These are phyloP conservation scores for Ariolimax columbianus DNA, from an alignment of 2,888 invertebrate species.

Conservation along the genomic window DNA sequence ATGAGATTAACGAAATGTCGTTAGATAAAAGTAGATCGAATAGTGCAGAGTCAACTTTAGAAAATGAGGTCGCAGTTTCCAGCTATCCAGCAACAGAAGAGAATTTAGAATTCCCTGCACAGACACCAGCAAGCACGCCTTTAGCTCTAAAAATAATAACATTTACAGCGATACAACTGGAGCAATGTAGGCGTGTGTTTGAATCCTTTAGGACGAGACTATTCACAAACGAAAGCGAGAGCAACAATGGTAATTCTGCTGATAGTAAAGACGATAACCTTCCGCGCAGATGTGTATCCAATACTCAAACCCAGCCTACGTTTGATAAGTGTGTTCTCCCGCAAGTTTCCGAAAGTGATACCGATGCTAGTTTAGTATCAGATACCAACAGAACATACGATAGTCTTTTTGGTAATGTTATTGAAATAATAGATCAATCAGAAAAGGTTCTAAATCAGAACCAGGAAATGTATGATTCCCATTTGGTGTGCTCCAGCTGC, in stretches of 20 bases:
- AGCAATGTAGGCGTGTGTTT: constrained; percentile 1
- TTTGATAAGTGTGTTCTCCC: neutral
- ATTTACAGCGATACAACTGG: neutral
- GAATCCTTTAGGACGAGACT: neutral
- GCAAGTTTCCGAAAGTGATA: neutral
- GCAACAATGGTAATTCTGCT: neutral
- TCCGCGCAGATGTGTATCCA: neutral
- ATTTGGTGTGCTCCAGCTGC: no score
- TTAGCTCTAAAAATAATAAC: neutral
- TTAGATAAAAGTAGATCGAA: neutral
- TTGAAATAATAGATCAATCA: neutral
- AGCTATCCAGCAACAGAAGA: neutral
- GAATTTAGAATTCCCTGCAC: neutral
- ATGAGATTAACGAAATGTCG: neutral
- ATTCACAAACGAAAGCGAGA: neutral
- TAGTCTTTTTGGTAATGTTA: neutral
- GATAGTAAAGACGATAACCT: neutral
- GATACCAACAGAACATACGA: neutral
- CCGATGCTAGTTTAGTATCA: neutral
- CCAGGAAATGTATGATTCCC: no score
- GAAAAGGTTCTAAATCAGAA: no score
- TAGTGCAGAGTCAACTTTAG: neutral
- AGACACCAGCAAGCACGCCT: neutral
- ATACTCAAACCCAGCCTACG: neutral
- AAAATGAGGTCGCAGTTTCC: no score